Conservation (phyloP, 2,888 invertebrate species). For the Himalopsyche kuldschensis region DNA sequence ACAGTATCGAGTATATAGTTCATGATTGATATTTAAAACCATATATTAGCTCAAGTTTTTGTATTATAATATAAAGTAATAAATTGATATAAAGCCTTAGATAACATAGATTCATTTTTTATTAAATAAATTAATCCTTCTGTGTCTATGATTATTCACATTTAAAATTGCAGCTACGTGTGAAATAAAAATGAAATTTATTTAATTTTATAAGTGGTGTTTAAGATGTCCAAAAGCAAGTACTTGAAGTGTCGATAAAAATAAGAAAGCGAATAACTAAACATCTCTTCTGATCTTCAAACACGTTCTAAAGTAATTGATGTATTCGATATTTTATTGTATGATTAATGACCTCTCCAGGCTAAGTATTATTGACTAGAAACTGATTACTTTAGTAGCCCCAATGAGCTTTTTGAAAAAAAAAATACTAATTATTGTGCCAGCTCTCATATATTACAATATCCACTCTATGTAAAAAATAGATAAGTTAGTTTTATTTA, state of each 20-base stretch:
- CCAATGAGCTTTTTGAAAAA: neutral
- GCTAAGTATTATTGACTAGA: neutral
- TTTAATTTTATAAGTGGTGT: neutral
- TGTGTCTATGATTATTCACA: neutral
- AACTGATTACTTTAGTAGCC: neutral
- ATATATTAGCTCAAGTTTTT: too few relatives aligned
- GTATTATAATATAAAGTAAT: too few relatives aligned
- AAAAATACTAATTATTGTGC: conserved; percentile 4
- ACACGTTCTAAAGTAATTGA: neutral
- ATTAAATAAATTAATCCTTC: neutral
- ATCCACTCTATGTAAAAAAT: too few relatives aligned
- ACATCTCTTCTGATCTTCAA: neutral
- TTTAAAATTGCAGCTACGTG: neutral
- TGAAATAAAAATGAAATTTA: neutral
- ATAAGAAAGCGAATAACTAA: neutral
- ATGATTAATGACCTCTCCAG: neutral
- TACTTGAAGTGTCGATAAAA: neutral
- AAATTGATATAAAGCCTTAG: too few relatives aligned
- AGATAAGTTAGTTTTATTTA: neutral
- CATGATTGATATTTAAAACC: too few relatives aligned
- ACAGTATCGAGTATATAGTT: too few relatives aligned
- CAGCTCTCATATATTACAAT: neutral
- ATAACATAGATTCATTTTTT: too few relatives aligned
- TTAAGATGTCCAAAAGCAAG: neutral
- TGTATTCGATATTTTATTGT: neutral